phyloP scores from a whole-genome alignment of 2,888 invertebrate genomes.

The Polydesmus complanatus region DNA sequence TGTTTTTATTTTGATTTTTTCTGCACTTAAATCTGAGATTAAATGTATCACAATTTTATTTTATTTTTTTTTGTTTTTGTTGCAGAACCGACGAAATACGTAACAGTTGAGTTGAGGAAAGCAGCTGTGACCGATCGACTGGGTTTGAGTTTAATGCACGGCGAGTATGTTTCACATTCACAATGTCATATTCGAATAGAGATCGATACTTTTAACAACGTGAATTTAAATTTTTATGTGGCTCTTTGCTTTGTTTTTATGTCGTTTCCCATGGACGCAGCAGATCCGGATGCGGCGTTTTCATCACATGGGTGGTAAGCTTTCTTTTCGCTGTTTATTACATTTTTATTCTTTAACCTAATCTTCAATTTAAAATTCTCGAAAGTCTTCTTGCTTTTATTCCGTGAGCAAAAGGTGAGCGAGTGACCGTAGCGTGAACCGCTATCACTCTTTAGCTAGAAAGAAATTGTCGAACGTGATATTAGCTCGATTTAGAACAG shows the following conservation, averaged over 20 bases:
- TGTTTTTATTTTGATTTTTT: too few relatives aligned
- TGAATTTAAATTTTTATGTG: slow-evolving; percentile 1
- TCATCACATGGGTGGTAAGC: slow-evolving; percentile 26
- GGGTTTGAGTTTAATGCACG: slow-evolving; percentile 25
- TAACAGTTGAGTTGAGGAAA: slow-evolving; percentile 25
- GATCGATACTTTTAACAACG: not conserved
- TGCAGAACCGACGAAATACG: slow-evolving; percentile 24
- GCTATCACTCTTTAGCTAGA: too few relatives aligned
- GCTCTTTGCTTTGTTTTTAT: not conserved
- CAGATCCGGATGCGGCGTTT: slow-evolving; percentile 24
- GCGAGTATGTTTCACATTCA: slow-evolving; percentile 19
- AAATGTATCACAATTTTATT: too few relatives aligned
- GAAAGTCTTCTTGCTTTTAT: too few relatives aligned
- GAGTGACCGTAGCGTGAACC: too few relatives aligned
- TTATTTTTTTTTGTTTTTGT: not conserved
- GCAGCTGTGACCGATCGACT: slow-evolving; percentile 24
- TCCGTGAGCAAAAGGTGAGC: too few relatives aligned
- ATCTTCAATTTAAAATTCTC: too few relatives aligned
- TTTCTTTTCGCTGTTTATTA: too few relatives aligned
- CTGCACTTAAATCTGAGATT: too few relatives aligned
- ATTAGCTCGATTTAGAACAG: too few relatives aligned
- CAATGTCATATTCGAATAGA: not conserved
- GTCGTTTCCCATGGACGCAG: not conserved
- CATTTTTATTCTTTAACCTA: too few relatives aligned
- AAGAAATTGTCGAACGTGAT: too few relatives aligned